Conservation (phyloP, 2,888 invertebrate genomes). For the Leptura quadrifasciata region DNA sequence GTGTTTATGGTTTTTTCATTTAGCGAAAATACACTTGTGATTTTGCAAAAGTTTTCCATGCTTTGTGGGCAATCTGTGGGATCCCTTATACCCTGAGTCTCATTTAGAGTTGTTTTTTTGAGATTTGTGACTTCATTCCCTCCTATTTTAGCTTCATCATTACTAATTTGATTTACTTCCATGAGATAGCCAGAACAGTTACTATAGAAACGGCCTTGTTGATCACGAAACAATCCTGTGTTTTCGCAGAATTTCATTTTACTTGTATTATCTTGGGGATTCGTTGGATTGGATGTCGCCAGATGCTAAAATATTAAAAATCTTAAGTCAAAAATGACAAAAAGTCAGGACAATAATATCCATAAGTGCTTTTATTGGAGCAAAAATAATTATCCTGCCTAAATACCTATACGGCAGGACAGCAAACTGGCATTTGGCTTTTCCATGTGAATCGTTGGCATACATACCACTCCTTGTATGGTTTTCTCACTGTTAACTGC, state of each 20-base stretch:
- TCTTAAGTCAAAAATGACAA: too few species aligned
- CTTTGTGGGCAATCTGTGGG: neutral
- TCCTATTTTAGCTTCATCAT: neutral
- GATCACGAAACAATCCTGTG: neutral
- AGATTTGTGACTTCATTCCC: neutral
- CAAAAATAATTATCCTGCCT: too few species aligned
- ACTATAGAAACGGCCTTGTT: neutral
- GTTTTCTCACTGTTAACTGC: neutral
- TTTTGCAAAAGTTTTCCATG: neutral
- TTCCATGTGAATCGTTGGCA: too few species aligned
- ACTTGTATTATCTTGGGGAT: neutral
- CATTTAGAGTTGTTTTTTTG: neutral
- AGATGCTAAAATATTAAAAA: constrained; percentile 27
- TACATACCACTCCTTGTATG: constrained; percentile 14
- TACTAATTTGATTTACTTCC: neutral
- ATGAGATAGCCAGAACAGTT: neutral
- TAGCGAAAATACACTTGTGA: constrained; percentile 16
- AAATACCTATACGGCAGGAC: too few species aligned
- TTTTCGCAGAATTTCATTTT: constrained; percentile 2
- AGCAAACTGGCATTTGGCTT: neutral
- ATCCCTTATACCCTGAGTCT: neutral
- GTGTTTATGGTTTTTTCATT: neutral
- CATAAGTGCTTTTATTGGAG: too few species aligned
- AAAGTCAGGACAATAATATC: too few species aligned
- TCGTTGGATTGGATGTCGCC: constrained; percentile 24